These are phyloP conservation scores for Nasalis larvatus DNA, from an alignment of 2,113 vertebrate genomes.

Conservation along the genomic window DNA sequence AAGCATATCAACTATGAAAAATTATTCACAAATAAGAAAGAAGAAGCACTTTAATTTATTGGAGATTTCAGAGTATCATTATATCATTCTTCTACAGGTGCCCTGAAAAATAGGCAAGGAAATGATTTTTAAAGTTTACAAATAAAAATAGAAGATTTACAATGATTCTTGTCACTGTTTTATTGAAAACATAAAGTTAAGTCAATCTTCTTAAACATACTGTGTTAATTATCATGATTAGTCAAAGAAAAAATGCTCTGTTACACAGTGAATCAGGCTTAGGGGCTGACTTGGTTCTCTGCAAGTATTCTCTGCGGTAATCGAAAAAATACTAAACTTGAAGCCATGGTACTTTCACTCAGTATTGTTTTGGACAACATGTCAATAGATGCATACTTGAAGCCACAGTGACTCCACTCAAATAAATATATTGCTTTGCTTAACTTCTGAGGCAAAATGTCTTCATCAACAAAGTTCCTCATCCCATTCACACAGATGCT, in stretches of 20 bases:
- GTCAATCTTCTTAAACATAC: conserved; percentile 12
- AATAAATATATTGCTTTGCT: neutral
- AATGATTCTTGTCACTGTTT: neutral
- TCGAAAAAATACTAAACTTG: neutral
- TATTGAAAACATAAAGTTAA: neutral
- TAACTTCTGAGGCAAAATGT: conserved; percentile 6
- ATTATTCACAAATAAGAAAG: neutral
- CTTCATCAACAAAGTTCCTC: neutral
- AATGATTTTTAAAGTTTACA: conserved; percentile 29
- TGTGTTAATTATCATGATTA: conserved; percentile 45
- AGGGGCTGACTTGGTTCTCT: neutral
- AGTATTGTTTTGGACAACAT: neutral
- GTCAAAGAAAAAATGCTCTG: neutral
- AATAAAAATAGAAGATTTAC: conserved; percentile 1
- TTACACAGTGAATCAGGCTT: neutral
- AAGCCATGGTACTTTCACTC: neutral
- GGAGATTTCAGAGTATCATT: neutral
- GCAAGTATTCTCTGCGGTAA: neutral
- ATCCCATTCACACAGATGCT: neutral
- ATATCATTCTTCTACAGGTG: neutral
- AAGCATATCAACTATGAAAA: neutral
- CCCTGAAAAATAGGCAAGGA: neutral
- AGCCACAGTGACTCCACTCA: neutral
- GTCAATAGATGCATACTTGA: neutral
- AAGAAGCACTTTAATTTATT: neutral